Base-by-base conservation (phyloP, 1,140 invertebrate species). In the Luehdorfia chinensis region DNA sequence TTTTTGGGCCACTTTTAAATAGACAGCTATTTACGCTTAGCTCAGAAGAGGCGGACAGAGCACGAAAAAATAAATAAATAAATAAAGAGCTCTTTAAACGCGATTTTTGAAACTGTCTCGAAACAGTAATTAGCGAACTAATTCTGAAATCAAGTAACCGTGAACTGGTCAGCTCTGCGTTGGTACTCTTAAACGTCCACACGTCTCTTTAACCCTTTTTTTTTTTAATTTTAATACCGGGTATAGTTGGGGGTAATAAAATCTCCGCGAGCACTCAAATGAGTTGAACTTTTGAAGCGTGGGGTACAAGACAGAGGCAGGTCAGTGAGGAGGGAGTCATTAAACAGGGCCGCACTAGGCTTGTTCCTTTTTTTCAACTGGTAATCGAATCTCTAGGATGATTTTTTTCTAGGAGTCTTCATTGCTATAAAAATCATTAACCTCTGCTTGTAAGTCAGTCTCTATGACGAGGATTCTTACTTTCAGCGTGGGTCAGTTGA, bases 211-310 rank as follows among this genome's bases (percentile, higher is more conserved):
- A 81, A 78, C 77, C 75, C 71, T 80, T 80, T 80, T 78, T 75
- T 74, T 78, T 70, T 60, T 52, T 77, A 79, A 68, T 75, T 72
- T 78, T 81, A 81, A 84, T 81, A 78, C 77, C 74, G 66, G 78
- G 66, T 72, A 73, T 78, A 75, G 77, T 76, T 79, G 55, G 30
- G 56, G 76, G 70, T 84, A 86, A 86, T 86, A 79, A 86, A 86
- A 83, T 86, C 81, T 85, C 81, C 60, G 74, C 69, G 62, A 73
- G 75, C 75, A 81, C 81, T 85, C 81, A 79, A 85, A 85, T 84
- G 77, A 84, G 81, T 79, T 84, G 75, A 85, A 85, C 81, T 85
- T 85, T 85, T 81, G 74, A 80, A 85, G 75, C 77, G 77, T 75
- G 66, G 72, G 75, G 80, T 71, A 75, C 71, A 84, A 84, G 78